phyloP scores from a whole-genome alignment of 2,113 vertebrate species.

The Heliornis fulica region DNA sequence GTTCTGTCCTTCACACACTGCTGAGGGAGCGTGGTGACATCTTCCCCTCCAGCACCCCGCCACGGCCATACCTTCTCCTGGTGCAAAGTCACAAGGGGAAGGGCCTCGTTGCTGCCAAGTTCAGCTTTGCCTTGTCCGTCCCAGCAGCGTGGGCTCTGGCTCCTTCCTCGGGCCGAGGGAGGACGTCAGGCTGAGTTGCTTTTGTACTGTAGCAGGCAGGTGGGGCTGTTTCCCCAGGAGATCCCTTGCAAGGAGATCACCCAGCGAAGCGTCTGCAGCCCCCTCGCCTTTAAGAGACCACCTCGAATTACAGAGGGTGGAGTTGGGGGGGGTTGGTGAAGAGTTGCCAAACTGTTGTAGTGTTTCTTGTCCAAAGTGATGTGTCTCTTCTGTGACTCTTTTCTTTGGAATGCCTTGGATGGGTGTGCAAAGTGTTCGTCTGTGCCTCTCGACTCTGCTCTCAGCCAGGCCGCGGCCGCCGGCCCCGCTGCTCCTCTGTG shows the following conservation, averaged over 20 bases:
- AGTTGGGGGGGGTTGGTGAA: neutral
- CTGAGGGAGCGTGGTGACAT: neutral
- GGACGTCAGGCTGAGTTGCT: neutral
- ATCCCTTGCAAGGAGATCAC: too few relatives aligned
- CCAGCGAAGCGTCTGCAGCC: too few relatives aligned
- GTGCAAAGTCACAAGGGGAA: neutral
- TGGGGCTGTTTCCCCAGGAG: conserved; percentile 8
- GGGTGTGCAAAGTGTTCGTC: conserved; percentile 53
- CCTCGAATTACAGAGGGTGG: neutral
- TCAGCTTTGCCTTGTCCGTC: conserved; percentile 54
- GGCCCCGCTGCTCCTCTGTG: neutral
- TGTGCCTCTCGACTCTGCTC: conserved; percentile 64
- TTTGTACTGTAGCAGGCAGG: conserved; percentile 44
- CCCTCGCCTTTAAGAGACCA: neutral
- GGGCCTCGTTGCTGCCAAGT: conserved; percentile 9
- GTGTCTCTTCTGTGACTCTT: conserved; percentile 53
- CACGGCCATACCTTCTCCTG: conserved; percentile 10
- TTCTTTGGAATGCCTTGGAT: conserved; percentile 68
- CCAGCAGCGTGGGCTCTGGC: neutral
- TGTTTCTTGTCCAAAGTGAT: conserved; percentile 64
- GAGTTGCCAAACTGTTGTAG: conserved; percentile 65
- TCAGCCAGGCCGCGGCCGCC: conserved; percentile 22
- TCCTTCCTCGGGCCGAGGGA: neutral
- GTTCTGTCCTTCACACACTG: neutral
- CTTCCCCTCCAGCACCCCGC: neutral